These are phyloP conservation scores for Sebastes oblongus DNA, from an alignment of 2,797 vertebrate genomes.

Conservation along the genomic window DNA sequence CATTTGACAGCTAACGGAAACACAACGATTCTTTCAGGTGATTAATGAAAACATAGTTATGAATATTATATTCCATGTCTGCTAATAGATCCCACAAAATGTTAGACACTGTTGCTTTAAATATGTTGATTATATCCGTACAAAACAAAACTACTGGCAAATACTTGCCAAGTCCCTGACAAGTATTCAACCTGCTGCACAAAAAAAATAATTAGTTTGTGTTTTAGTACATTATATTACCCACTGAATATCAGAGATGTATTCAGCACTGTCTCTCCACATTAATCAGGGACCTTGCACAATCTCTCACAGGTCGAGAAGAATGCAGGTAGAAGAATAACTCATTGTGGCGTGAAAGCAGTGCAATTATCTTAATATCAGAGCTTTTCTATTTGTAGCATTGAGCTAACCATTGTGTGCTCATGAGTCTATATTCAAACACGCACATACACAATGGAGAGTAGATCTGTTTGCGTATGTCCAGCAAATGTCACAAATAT, in stretches of 20 bases:
- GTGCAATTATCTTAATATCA: not conserved
- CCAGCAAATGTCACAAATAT: not conserved
- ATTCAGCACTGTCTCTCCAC: slow-evolving; percentile 7
- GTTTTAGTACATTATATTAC: slow-evolving; percentile 33
- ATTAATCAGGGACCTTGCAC: slow-evolving; percentile 26
- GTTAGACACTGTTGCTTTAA: not conserved
- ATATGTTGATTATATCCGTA: not conserved
- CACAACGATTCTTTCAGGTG: not conserved
- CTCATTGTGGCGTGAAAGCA: not conserved
- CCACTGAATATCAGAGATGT: not conserved
- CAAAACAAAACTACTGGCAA: not conserved
- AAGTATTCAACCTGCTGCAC: not conserved
- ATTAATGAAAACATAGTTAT: not conserved
- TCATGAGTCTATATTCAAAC: not conserved
- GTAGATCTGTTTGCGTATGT: not conserved
- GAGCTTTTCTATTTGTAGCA: not conserved
- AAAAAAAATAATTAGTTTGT: slow-evolving; percentile 11
- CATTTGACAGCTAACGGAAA: not conserved
- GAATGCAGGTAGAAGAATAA: slow-evolving; percentile 15
- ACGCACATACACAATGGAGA: not conserved
- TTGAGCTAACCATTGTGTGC: not conserved
- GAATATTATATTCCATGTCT: not conserved
- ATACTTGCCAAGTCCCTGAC: not conserved
- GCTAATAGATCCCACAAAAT: not conserved
- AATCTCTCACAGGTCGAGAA: slow-evolving; percentile 12